These are phyloP conservation scores for Gasterosteus nipponicus DNA, from an alignment of 2,113 vertebrate genomes.

Conservation along the genomic window DNA sequence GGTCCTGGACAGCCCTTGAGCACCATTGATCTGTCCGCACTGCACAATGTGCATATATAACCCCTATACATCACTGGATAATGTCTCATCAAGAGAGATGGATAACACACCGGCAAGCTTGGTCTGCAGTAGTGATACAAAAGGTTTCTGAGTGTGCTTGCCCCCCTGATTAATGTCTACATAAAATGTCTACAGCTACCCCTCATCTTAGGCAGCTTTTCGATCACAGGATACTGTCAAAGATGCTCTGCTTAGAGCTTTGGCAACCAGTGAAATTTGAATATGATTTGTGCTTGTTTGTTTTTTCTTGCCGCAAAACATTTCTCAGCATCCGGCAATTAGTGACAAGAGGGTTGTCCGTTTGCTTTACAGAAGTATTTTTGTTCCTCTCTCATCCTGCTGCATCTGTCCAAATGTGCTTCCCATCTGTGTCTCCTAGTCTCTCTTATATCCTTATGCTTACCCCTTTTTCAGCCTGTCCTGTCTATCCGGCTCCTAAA, in stretches of 20 bases:
- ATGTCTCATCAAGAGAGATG: constrained; percentile 65
- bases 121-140: constrained; percentile 54
- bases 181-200: constrained; percentile 55
- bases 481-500: constrained; percentile 36
- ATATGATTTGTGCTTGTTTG: constrained; percentile 43
- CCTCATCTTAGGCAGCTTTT: constrained; percentile 53
- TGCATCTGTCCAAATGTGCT: constrained; percentile 27
- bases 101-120: constrained; percentile 46
- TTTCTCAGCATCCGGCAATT: constrained; percentile 20
- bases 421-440: constrained; percentile 24
- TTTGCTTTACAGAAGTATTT: constrained; percentile 32
- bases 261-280: not conserved
- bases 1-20: constrained; percentile 52
- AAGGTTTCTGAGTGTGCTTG: constrained; percentile 71
- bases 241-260: not conserved
- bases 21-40: constrained; percentile 64
- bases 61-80: constrained; percentile 60
- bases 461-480: constrained; percentile 18
- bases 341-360: constrained; percentile 3
- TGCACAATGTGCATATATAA: constrained; percentile 67
- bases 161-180: constrained; percentile 60
- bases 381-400: constrained; percentile 10
- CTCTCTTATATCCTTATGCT: constrained; percentile 8
- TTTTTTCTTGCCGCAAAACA: constrained; percentile 25
- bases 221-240: constrained; percentile 6